phyloP scores from a whole-genome alignment of 2,113 vertebrate species.

The Zosterops pallidus region DNA sequence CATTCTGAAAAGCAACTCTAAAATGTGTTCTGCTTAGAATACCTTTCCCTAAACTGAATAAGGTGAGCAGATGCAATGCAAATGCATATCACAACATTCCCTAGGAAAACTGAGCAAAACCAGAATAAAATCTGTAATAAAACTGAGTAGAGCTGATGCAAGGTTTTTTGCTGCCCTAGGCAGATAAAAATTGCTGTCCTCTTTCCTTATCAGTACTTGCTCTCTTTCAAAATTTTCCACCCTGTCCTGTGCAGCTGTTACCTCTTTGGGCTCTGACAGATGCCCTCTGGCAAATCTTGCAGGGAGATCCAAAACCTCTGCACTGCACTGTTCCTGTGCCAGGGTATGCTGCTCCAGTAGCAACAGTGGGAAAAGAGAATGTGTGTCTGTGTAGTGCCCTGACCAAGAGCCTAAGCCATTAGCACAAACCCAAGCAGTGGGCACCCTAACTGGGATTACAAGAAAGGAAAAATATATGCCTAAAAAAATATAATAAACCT shows the following conservation, averaged over 20 bases:
- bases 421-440: rapidly evolving
- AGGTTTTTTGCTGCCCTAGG: slow-evolving; percentile 5
- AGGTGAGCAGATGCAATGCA: background rate
- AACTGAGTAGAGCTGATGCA: background rate
- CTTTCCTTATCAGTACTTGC: background rate
- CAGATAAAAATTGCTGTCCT: slow-evolving; percentile 10
- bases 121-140: background rate
- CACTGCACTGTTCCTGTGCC: background rate
- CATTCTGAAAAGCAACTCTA: slow-evolving; percentile 13
- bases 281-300: background rate
- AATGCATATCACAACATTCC: background rate
- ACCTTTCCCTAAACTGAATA: background rate
- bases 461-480: background rate
- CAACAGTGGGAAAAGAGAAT: background rate
- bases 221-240: slow-evolving; percentile 19
- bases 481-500: background rate
- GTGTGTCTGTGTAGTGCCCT: background rate
- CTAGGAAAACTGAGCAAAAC: background rate
- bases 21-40: background rate
- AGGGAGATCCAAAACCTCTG: background rate
- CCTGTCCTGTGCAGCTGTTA: background rate
- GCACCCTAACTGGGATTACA: background rate
- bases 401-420: background rate
- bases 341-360: background rate
- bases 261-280: background rate